Evolutionary conservation across 2,113 vertebrate genomes (phyloP).

Genomic region (Seriola aureovittata): DNA sequence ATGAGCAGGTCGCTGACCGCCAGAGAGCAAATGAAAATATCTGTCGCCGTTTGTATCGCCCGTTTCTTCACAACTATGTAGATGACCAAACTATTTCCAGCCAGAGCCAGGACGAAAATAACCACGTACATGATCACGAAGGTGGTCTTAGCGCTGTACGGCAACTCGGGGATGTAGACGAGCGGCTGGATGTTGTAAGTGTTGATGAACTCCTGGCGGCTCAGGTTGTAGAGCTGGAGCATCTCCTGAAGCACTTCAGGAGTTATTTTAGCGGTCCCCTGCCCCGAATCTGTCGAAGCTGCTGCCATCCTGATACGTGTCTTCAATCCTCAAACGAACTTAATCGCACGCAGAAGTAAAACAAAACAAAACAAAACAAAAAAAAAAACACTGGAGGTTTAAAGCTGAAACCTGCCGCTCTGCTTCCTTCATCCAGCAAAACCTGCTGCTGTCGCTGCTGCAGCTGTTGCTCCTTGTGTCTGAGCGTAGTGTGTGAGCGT

Average conservation of each 20-base stretch:
- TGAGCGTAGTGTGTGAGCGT: background rate
- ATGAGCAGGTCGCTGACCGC: conserved; percentile 89
- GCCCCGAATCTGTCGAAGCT: conserved; percentile 56
- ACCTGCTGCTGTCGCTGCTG: conserved; percentile 15
- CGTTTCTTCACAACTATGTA: conserved; percentile 84
- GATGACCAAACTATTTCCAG: conserved; percentile 87
- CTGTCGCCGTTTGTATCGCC: conserved; percentile 83
- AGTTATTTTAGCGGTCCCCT: conserved; percentile 79
- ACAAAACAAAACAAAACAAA: too few species aligned
- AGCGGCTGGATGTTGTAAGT: conserved; percentile 87
- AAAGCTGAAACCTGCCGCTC: background rate
- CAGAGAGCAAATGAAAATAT: conserved; percentile 87
- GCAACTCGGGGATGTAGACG: conserved; percentile 86
- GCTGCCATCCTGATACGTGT: conserved; percentile 57
- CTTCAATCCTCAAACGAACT: background rate
- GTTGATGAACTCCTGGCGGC: conserved; percentile 85
- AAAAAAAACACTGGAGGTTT: background rate
- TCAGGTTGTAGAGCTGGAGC: conserved; percentile 85
- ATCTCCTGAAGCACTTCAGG: conserved; percentile 83
- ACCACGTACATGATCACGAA: conserved; percentile 85
- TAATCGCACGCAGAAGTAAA: background rate
- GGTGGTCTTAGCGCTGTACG: conserved; percentile 79
- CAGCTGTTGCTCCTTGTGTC: background rate
- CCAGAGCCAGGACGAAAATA: conserved; percentile 86
- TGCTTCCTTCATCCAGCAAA: background rate